A percentile compares a stretch with the other conserved stretches of the same genome.
These are phyloP conservation scores for Leptothorax acervorum DNA, from an alignment of 2,888 invertebrate genomes.

Conservation along the genomic window DNA sequence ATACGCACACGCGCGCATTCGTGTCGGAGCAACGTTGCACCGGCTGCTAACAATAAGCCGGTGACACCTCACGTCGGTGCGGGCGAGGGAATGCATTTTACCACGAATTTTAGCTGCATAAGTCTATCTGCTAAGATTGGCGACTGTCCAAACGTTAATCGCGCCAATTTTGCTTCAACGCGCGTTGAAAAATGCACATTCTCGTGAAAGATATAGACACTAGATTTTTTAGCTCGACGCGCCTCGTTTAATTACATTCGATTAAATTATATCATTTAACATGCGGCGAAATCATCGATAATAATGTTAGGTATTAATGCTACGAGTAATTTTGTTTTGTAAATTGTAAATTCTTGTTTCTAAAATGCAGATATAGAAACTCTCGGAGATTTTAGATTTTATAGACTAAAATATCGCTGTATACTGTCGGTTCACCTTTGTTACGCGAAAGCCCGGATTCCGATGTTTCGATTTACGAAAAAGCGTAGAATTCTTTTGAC, in stretches of 20 bases:
- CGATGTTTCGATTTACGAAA: neutral
- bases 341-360: neutral
- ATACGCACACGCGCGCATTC: neutral
- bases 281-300: neutral
- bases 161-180: neutral
- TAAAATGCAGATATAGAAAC: neutral
- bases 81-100: neutral
- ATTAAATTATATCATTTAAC: neutral
- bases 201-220: neutral
- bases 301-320: neutral
- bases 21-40: slow-evolving; percentile 31
- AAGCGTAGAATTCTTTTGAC: neutral
- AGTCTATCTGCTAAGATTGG: slow-evolving; percentile 1
- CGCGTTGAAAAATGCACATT: neutral
- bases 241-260: neutral
- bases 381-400: neutral
- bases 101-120: slow-evolving; percentile 18
- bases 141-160: slow-evolving; percentile 26
- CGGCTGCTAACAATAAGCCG: slow-evolving; percentile 19
- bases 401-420: neutral
- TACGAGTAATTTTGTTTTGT: neutral
- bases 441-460: neutral
- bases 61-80: slow-evolving; percentile 26
- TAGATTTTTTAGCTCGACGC: neutral
- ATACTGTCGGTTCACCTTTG: neutral